Conservation (phyloP, 2,888 invertebrate species). For the Eustalomyia histrio region DNA sequence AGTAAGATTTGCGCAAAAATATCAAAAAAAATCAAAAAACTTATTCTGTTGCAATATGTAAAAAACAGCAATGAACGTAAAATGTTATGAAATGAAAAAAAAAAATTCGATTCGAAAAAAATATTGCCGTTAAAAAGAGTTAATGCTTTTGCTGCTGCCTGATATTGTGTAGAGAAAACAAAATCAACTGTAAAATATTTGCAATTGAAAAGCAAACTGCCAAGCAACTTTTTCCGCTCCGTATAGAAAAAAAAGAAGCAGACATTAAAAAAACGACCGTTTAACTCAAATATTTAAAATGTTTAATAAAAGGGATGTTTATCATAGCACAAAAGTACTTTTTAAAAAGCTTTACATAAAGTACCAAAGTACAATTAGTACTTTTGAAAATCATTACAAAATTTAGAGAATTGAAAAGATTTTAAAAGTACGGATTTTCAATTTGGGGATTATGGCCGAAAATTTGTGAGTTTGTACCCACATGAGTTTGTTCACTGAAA, state of each 20-base stretch:
- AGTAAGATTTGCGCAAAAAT: constrained; percentile 31
- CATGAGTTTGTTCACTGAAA: too few species aligned
- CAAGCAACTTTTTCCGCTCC: constrained; percentile 11
- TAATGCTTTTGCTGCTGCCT: neutral
- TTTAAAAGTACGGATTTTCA: too few species aligned
- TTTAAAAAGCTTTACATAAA: neutral
- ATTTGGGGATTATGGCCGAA: too few species aligned
- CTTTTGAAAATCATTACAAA: too few species aligned
- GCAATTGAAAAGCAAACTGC: constrained; percentile 4
- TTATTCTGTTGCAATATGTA: constrained; percentile 33
- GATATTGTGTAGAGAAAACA: neutral
- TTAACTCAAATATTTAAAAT: neutral
- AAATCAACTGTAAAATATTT: constrained; percentile 26
- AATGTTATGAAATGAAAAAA: neutral
- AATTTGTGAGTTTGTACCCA: too few species aligned
- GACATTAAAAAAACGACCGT: constrained; percentile 22
- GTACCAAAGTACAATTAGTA: too few species aligned
- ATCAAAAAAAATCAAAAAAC: constrained; percentile 22
- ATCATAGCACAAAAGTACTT: neutral
- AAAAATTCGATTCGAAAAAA: neutral
- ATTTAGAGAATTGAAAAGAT: too few species aligned
- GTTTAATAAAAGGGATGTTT: neutral
- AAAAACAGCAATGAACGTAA: neutral
- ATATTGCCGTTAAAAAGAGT: constrained; percentile 37
- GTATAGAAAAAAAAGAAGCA: neutral